Percentiles rank a stretch among this genome's conserved stretches.
phyloP scores from a whole-genome alignment of 2,888 invertebrate species.

The Trachelus iudaicus region DNA sequence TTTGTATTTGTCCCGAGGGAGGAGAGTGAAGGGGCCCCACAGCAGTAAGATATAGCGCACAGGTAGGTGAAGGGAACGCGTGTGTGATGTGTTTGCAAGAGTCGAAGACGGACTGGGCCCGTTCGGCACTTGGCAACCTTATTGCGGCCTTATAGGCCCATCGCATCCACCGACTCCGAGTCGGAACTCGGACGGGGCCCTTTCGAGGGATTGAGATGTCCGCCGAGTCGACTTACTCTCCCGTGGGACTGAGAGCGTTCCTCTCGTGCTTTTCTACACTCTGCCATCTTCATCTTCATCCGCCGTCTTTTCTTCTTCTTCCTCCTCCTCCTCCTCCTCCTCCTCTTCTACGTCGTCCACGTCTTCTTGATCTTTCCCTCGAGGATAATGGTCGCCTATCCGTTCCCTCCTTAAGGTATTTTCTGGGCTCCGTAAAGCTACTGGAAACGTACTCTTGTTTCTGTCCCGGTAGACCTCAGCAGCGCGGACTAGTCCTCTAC shows the following conservation, averaged over 20 bases:
- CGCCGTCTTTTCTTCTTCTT: not conserved
- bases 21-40: not conserved
- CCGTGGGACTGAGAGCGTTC: slow-evolving; percentile 6
- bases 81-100: not conserved
- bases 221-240: slow-evolving; percentile 10
- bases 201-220: slow-evolving; percentile 12
- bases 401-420: not conserved
- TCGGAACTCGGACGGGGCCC: slow-evolving; percentile 7
- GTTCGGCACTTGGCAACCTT: slow-evolving; percentile 6
- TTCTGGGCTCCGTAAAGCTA: not conserved
- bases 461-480: not conserved
- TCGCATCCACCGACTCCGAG: slow-evolving; percentile 2
- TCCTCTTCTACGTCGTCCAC: not conserved
- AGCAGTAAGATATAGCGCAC: not conserved
- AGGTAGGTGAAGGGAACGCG: not conserved
- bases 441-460: not conserved
- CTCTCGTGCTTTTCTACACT: slow-evolving; percentile 6
- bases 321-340: not conserved
- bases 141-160: slow-evolving; percentile 5
- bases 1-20: slow-evolving; percentile 40
- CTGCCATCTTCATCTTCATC: not conserved
- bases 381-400: not conserved
- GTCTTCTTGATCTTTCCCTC: not conserved
- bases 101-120: not conserved
- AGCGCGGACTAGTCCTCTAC: slow-evolving; percentile 24